phyloP scores from a whole-genome alignment of 2,888 invertebrate genomes.

The Leptinotarsa haldemani region DNA sequence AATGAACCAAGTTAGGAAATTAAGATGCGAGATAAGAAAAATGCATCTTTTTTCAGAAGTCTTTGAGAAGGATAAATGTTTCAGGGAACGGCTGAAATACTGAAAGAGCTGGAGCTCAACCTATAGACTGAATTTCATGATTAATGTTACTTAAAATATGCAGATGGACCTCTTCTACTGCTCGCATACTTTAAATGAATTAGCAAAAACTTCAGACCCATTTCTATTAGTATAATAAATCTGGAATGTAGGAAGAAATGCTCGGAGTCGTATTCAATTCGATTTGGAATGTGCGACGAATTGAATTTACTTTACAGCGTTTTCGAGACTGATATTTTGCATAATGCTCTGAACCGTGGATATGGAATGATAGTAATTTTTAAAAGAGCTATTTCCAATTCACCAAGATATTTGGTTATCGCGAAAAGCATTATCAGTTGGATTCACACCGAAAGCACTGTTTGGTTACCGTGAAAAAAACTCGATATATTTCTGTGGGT shows the following conservation, averaged over 20 bases:
- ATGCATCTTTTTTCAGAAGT: conserved; percentile 25
- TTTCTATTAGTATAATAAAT: conserved; percentile 17
- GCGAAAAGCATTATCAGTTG: not conserved
- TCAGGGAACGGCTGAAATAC: conserved; percentile 10
- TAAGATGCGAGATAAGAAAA: conserved; percentile 22
- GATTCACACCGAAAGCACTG: not conserved
- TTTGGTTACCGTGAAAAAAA: too few species aligned
- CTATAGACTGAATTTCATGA: conserved; percentile 21
- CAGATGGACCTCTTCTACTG: conserved; percentile 10
- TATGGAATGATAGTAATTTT: conserved; percentile 30
- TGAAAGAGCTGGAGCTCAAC: conserved; percentile 13
- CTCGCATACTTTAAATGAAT: conserved; percentile 15
- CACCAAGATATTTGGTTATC: not conserved
- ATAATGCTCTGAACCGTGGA: conserved; percentile 32
- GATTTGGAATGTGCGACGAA: conserved; percentile 16
- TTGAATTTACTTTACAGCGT: conserved; percentile 29
- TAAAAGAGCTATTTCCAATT: not conserved
- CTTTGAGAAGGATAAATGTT: conserved; percentile 20
- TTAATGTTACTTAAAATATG: conserved; percentile 22
- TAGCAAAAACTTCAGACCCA: conserved; percentile 13
- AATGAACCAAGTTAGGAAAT: conserved; percentile 13
- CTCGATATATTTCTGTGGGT: too few species aligned
- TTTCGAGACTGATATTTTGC: conserved; percentile 31
- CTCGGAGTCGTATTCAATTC: conserved; percentile 11
- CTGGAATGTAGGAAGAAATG: conserved; percentile 7